These are phyloP conservation scores for Tinea semifulvella DNA, from an alignment of 2,888 invertebrate genomes.

Conservation along the genomic window DNA sequence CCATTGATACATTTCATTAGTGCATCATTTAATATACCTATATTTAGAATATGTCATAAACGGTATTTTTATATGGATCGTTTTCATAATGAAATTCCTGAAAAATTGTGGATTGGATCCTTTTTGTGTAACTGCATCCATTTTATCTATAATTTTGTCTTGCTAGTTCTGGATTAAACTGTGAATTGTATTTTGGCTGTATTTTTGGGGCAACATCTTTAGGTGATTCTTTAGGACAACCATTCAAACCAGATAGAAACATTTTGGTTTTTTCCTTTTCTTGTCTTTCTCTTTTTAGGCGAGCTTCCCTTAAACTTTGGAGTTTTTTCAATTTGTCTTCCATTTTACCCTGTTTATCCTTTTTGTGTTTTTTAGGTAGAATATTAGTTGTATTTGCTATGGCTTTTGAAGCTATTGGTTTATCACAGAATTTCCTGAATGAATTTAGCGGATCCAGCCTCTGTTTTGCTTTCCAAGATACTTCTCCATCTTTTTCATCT, in stretches of 20 bases:
- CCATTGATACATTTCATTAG: too few species aligned
- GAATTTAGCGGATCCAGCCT: slow-evolving; percentile 77
- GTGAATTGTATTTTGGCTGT: slow-evolving; percentile 91
- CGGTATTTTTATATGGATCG: too few species aligned
- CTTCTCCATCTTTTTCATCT: slow-evolving; percentile 66
- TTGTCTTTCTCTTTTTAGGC: slow-evolving; percentile 81
- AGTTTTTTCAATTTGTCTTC: slow-evolving; percentile 51
- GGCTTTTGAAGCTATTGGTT: slow-evolving; percentile 9
- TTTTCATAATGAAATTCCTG: too few species aligned
- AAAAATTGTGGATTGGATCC: too few species aligned
- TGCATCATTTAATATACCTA: too few species aligned
- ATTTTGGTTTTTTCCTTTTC: slow-evolving; percentile 78
- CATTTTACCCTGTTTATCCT: slow-evolving; percentile 26
- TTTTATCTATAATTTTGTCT: slow-evolving; percentile 77
- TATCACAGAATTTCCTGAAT: slow-evolving; percentile 51
- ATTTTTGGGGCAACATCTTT: slow-evolving; percentile 33
- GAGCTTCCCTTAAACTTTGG: slow-evolving; percentile 76
- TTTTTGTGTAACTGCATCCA: too few species aligned
- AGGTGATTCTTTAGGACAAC: slow-evolving; percentile 23
- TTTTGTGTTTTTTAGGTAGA: slow-evolving; percentile 16
- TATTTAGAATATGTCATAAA: too few species aligned
- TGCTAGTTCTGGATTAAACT: slow-evolving; percentile 93
- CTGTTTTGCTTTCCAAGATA: slow-evolving; percentile 72
- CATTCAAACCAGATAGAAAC: slow-evolving; percentile 73
- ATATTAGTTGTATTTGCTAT: slow-evolving; percentile 11